phyloP scores from a whole-genome alignment of 2,888 invertebrate genomes.

The Torymus tubicola region DNA sequence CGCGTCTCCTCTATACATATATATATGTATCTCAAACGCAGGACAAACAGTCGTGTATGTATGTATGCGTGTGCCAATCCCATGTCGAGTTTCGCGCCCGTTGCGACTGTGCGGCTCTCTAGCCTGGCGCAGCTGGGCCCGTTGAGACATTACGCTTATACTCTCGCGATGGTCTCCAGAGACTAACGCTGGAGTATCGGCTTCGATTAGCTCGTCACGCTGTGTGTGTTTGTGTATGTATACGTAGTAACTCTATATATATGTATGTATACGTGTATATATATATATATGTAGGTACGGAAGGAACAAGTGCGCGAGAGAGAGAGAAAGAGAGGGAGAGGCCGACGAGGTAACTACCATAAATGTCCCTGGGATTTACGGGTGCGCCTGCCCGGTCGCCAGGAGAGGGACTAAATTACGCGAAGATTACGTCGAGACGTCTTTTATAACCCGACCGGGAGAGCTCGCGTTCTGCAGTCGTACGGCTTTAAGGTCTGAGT shows the following conservation, averaged over 20 bases:
- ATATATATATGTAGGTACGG: too few species aligned
- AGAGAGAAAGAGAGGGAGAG: too few species aligned
- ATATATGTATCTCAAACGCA: too few species aligned
- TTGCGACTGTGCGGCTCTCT: not conserved
- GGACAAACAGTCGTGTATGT: not conserved
- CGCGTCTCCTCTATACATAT: too few species aligned
- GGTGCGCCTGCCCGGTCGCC: not conserved
- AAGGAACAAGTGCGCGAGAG: too few species aligned
- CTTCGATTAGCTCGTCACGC: conserved; percentile 35
- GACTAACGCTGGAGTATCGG: conserved; percentile 13
- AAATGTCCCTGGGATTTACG: conserved; percentile 44
- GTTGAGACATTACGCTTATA: too few species aligned
- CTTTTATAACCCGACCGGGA: conserved; percentile 3
- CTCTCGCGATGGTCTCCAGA: too few species aligned
- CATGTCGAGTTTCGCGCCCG: conserved; percentile 2
- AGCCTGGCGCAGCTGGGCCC: too few species aligned
- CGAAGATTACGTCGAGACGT: conserved; percentile 4
- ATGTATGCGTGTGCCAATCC: not conserved
- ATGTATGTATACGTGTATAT: too few species aligned
- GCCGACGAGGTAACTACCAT: conserved; percentile 19
- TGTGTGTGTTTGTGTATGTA: too few species aligned
- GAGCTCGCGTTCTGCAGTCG: not conserved
- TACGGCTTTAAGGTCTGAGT: too few species aligned
- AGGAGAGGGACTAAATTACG: conserved; percentile 12
- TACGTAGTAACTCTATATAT: too few species aligned